Evolutionary conservation across 2,113 vertebrate genomes (phyloP).

Genomic region (Chloropsis cyanopogon): DNA sequence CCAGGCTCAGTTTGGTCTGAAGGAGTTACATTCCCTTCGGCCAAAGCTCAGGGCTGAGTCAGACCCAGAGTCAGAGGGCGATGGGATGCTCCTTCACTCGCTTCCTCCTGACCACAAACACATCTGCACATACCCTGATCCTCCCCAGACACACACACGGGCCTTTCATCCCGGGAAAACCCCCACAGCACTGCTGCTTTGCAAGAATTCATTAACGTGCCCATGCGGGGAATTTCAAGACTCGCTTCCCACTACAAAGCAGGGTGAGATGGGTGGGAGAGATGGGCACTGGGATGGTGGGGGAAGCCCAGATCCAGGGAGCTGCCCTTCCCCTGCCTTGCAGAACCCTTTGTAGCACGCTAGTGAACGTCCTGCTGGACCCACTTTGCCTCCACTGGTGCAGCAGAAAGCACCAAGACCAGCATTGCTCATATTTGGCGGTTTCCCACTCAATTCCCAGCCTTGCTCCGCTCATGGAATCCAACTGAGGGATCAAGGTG

Average conservation of each 20-base stretch:
- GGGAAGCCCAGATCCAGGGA: fast-evolving
- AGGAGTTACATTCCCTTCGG: background rate
- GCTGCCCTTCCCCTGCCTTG: background rate
- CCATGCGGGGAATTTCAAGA: background rate
- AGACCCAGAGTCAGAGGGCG: background rate
- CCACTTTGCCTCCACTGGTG: fast-evolving
- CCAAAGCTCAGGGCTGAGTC: background rate
- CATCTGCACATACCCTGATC: background rate
- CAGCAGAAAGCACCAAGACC: background rate
- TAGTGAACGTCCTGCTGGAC: fast-evolving
- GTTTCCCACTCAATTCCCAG: background rate
- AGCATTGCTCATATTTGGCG: fast-evolving
- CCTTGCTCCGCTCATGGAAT: background rate
- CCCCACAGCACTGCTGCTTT: background rate
- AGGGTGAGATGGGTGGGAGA: background rate
- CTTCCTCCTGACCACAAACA: background rate
- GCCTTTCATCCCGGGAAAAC: background rate
- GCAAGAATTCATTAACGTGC: background rate
- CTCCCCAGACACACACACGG: background rate
- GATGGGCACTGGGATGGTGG: background rate
- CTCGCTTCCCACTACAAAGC: background rate
- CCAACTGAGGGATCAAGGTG: fast-evolving
- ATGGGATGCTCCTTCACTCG: background rate
- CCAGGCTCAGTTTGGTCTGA: background rate
- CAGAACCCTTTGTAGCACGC: fast-evolving